Base-by-base conservation (phyloP, 2,797 vertebrate species). In the Acropternis orthonyx region DNA sequence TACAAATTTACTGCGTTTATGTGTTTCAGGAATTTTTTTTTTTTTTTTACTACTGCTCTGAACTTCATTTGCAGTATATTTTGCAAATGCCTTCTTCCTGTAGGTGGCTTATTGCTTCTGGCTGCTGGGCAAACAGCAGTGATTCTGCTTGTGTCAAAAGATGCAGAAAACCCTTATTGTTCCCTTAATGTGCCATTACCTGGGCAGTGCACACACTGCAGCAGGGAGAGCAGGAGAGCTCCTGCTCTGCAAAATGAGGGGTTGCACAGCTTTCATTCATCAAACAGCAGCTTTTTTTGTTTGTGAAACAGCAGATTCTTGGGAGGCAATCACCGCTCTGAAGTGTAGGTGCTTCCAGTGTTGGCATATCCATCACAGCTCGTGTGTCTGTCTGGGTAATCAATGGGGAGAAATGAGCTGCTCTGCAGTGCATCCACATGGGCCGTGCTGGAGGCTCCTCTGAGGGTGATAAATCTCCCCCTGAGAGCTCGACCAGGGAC, bases 11-110 rank as follows among this genome's bases (percentile, higher is more conserved):
- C 17, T 49, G 67, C 27, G 20, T 48, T 87, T 63, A 20, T 85
- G 0, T 13, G 15, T 82, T 92, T 58, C 27, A 37, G 61, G 37
- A 32, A 34, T 34, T n/a, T 20, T 1, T 46, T 4, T 20, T 1
- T 46, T 4, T 78, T 51, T 85, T 56, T 76, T 26, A 34, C 34
- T 80, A 23, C 54, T 66, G 21, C 65, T 78, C 81, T 69, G 78
- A 75, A 91, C 68, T 93, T 78, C 71, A 80, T 94, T 89, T 74
- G 84, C 66, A 72, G 75, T 83, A 16, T 66, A 62, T 95, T 95
- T 94, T 89, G 83, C 55, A 88, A 63, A 81, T 73, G 48, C 13
- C 0, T 62, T 77, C 54, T 78, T 96, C 69, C 78, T 48, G 43
- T 58, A 63, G 85, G 82, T 85, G 66, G 75, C 87, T 96, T 66